Conservation (phyloP, 1,140 invertebrate genomes). For the Apis cerana region DNA sequence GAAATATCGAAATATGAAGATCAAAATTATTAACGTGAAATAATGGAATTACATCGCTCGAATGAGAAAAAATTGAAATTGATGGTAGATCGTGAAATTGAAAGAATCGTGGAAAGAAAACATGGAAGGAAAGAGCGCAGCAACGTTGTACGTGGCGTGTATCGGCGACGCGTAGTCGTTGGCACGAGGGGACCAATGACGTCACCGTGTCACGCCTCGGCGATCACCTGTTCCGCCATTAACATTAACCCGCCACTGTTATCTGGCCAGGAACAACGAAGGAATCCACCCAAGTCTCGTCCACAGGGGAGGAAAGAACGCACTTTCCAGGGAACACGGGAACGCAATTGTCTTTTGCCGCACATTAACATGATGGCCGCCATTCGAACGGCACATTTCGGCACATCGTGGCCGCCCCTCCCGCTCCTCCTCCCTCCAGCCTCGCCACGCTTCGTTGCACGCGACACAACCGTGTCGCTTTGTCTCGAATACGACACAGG, state of each 20-base stretch:
- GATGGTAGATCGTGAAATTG: too few relatives aligned
- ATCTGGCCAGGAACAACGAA: conserved; percentile 65
- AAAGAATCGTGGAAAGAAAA: background rate
- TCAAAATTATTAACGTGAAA: too few relatives aligned
- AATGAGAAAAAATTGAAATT: too few relatives aligned
- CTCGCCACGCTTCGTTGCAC: conserved; percentile 49
- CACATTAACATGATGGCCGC: conserved; percentile 52
- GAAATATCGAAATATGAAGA: too few relatives aligned
- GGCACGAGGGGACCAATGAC: conserved; percentile 74
- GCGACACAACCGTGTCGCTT: conserved; percentile 40
- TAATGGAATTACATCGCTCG: too few relatives aligned
- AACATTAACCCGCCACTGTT: conserved; percentile 69
- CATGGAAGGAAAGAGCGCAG: background rate
- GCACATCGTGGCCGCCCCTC: conserved; percentile 25
- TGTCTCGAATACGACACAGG: conserved; percentile 36
- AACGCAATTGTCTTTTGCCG: conserved; percentile 65
- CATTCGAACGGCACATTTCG: conserved; percentile 57
- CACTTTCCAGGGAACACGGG: conserved; percentile 64
- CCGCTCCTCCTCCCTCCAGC: conserved; percentile 16
- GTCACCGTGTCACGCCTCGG: conserved; percentile 79
- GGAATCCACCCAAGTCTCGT: conserved; percentile 27
- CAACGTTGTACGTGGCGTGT: conserved; percentile 7
- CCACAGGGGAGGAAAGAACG: conserved; percentile 45
- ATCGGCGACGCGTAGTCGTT: conserved; percentile 27
- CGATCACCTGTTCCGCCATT: conserved; percentile 76